A percentile compares a stretch with the other conserved stretches of the same genome.
phyloP scores from a whole-genome alignment of 2,888 invertebrate species.

The Amphipyra berbera region DNA sequence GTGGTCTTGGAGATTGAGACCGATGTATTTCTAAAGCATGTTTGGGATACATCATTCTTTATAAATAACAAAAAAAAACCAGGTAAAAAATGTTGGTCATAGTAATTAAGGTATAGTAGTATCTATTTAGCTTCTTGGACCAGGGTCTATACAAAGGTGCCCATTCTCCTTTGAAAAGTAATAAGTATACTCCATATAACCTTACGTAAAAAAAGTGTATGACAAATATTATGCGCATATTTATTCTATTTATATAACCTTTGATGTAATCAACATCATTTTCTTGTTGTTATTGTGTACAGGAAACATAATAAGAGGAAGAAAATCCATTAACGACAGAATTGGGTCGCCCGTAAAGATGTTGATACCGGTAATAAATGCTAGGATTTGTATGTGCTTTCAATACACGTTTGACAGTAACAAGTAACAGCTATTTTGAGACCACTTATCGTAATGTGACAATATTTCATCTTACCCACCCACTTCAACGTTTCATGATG shows the following conservation, averaged over 20 bases:
- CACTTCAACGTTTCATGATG: background rate
- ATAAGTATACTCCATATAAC: no score
- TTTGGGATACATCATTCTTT: no score
- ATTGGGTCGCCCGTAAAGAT: conserved; percentile 52
- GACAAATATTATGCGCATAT: no score
- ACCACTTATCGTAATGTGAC: conserved; percentile 29
- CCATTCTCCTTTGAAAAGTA: no score
- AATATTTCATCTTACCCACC: conserved; percentile 11
- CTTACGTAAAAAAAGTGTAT: no score
- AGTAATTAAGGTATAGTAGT: no score
- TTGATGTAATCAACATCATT: conserved; percentile 31
- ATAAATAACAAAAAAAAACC: no score
- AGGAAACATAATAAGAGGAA: conserved; percentile 36
- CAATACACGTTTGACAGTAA: conserved; percentile 29
- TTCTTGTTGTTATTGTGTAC: conserved; percentile 32
- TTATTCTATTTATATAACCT: conserved; percentile 2
- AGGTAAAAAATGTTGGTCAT: no score
- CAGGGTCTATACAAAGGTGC: no score
- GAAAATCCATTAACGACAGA: conserved; percentile 51
- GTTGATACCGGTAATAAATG: conserved; percentile 54
- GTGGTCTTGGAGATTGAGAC: no score
- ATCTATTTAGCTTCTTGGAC: no score
- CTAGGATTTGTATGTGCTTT: conserved; percentile 40
- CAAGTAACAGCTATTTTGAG: conserved; percentile 31
- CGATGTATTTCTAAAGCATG: no score